These are phyloP conservation scores for Tokudaia tokunoshimensis DNA, from an alignment of 2,797 vertebrate genomes.

Conservation along the genomic window DNA sequence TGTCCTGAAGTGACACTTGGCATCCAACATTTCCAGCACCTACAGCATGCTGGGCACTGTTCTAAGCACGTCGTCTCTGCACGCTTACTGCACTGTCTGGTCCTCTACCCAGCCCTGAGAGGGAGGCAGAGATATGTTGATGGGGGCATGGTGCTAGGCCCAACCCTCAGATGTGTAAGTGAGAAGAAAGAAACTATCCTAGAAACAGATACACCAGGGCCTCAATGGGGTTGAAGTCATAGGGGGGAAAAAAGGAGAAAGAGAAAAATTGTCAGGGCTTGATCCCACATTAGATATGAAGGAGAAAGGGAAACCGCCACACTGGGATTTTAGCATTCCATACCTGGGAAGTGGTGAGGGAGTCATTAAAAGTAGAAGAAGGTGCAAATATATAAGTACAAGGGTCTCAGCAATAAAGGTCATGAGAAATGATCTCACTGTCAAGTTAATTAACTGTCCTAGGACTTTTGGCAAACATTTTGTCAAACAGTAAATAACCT, in stretches of 20 bases:
- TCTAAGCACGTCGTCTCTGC: not conserved
- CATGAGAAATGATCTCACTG: not conserved
- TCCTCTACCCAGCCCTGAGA: not conserved
- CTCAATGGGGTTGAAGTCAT: not conserved
- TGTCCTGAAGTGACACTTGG: not conserved
- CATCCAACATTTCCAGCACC: not conserved
- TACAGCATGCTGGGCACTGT: not conserved
- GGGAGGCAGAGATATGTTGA: not conserved
- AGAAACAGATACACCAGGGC: not conserved
- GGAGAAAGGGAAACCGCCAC: not conserved
- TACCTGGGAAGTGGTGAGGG: not conserved
- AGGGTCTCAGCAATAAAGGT: not conserved
- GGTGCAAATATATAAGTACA: not conserved
- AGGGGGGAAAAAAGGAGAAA: not conserved
- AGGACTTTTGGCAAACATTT: conserved; percentile 12
- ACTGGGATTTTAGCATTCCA: conserved; percentile 5
- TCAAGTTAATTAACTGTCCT: conserved; percentile 23
- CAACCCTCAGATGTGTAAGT: not conserved
- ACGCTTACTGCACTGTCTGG: too few relatives aligned
- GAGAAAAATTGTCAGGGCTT: not conserved
- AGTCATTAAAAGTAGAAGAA: not conserved
- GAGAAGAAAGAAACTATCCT: not conserved
- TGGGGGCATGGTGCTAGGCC: not conserved
- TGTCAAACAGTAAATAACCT: not conserved
- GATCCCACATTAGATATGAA: not conserved